Base-by-base conservation (phyloP, 2,888 invertebrate genomes). In the Acleris sparsana region DNA sequence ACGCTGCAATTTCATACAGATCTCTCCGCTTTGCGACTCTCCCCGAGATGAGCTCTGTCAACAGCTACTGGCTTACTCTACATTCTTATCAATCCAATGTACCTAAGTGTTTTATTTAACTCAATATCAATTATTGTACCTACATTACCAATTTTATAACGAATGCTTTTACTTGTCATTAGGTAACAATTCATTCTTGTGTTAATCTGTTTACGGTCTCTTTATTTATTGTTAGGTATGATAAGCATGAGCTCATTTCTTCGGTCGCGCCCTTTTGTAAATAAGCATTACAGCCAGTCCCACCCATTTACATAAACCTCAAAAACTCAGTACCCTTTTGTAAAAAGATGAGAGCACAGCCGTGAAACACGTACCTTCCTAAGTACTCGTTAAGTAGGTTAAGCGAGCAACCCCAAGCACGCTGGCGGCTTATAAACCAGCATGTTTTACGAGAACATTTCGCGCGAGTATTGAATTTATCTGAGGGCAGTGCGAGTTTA, bases 401-500 rank as follows among this genome's bases (percentile, higher is more conserved):
- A 62, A 62, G 61, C 66, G 61, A 62, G 66, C 66, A 57, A 62
- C 62, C 66, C 66, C 61, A 66, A 66, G 5, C 46, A 52, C 66
- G 51, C 61, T 43, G 53, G 51, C 55, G 61, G 65, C 55, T 62
- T 62, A 62, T 62, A 66, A 66, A 62, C 52, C 61, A 62, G 62
- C 49, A 56, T 62, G 57, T 88, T 88, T 85, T 84, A 85, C 87
- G 87, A 88, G 88, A 88, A 85, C 87, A 84, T 90, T 90, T 89
- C 88, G 88, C 89, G 89, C 89, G 85, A 86, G 86, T 86, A 88
- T 91, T 89, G 88, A 86, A 87, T 90, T 88, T 87, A 86, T 86
- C 84, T 81, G 85, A 88, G 88, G 86, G 86, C 87, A 71, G 69
- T 70, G 70, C 72, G 69, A 82, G 82, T 78, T 80, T 79, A 84